These are phyloP conservation scores for Galago senegalensis DNA, from an alignment of 2,797 vertebrate genomes.

Conservation along the genomic window DNA sequence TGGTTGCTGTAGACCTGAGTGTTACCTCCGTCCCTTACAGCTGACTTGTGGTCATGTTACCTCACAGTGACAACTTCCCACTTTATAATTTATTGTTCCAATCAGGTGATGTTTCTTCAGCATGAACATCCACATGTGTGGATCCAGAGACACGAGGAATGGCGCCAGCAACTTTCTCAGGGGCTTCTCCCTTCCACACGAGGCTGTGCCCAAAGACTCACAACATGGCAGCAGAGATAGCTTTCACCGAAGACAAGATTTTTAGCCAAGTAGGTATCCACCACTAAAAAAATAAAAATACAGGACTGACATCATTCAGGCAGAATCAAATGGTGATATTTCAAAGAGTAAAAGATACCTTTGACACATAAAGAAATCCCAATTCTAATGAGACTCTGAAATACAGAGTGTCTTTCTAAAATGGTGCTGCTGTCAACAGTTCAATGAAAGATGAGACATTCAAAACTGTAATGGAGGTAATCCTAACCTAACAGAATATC, in stretches of 20 bases:
- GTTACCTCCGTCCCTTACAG: neutral
- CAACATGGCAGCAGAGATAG: neutral
- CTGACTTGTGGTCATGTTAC: neutral
- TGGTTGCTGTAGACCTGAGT: neutral
- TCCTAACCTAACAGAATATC: neutral
- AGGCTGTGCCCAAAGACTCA: neutral
- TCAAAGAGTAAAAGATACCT: neutral
- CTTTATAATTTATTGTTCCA: constrained; percentile 7
- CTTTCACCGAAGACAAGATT: neutral
- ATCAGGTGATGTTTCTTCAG: neutral
- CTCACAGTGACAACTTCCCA: neutral
- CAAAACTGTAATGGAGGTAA: neutral
- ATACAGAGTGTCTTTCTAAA: constrained; percentile 12
- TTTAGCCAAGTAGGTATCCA: neutral
- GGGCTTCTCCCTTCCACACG: neutral
- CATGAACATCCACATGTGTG: neutral
- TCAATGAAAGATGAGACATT: neutral
- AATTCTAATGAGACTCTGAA: neutral
- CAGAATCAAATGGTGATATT: neutral
- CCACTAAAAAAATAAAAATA: constrained; percentile 27
- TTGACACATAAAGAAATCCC: constrained; percentile 6
- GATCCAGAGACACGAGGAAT: neutral
- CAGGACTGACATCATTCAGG: neutral
- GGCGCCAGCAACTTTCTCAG: neutral
- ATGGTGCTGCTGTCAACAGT: neutral